Base-by-base conservation (phyloP, 1,140 invertebrate species). In the Hesperophylax magnus region DNA sequence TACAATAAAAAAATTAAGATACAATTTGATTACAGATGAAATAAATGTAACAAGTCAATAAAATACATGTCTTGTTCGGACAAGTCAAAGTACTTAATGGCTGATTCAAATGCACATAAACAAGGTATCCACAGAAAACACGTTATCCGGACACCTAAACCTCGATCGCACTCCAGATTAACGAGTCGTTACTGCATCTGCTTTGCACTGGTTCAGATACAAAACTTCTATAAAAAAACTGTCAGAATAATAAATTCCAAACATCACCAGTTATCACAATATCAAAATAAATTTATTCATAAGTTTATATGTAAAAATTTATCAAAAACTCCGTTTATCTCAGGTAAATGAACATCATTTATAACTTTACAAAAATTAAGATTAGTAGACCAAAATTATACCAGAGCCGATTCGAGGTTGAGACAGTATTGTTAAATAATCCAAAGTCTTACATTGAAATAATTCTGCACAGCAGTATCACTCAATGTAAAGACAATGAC, bases 281-380 rank as follows among this genome's bases (percentile, higher is more conserved):
- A 69, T 79, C 63, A 79, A 79, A 79, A 79, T 69, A 79, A 79
- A 65, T 69, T 79, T 79, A 78, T 78, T 67, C 63, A 67, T 69
- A 78, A 67, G 34, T 78, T 58, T 67, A 67, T 77, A 78, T 79
- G 77, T 79, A 79, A 79, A 79, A 79, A 56, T 79, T 79, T 79
- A 79, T 79, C 77, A 79, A 79, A 78, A 79, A 63, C 52, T 65
- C 52, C 47, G 27, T 67, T 67, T 53, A 67, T 53, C 61, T 65
- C 53, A 24, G 61, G 61, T 17, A 67, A 78, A 47, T 78, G 31
- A 65, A 67, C 60, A 54, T 69, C 52, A 63, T 72, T 52, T 24
- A 39, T 71, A 79, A 71, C 47, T 53, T 65, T 78, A 79, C 52
- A 79, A 69, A 65, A 79, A 79, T 69, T 69, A 79, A 79, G 67